Evolutionary conservation across 2,888 invertebrate genomes (phyloP), one percentile per base, ranked within the genome.

Genomic region (Cacoxenus indagator): DNA sequence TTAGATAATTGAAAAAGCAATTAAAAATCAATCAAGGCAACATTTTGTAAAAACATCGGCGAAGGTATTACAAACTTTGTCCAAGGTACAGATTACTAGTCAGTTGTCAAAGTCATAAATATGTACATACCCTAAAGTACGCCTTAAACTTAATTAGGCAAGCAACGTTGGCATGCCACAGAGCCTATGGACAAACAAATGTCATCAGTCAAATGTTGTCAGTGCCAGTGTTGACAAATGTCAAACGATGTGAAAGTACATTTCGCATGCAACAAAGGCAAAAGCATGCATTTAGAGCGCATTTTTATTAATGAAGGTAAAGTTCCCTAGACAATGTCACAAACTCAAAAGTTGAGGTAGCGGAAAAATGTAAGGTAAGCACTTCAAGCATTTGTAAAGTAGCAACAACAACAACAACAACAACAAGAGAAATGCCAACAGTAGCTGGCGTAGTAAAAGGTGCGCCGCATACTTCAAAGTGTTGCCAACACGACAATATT

Each of bases 91-190:
- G n/a, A n/a, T n/a, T n/a, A n/a, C n/a, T n/a, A n/a, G n/a, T n/a
- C n/a, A n/a, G n/a, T n/a, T n/a, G n/a, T 37, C 37, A 37, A 37
- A 37, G 37, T 37, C 37, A 37, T 37, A 51, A 19, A 22, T 51
- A 31, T 17, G 29, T 22, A 22, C 22, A 22, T 6, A 14, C 61
- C 48, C 67, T 61, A 61, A 67, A 29, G 57, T 43, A 37, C 29
- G 59, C 67, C 59, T 46, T 6, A 67, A 67, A 67, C 67, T 67
- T 67, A 67, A 67, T 67, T 67, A 67, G 67, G 67, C 67, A 61
- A n/a, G 61, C 61, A 17, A 17, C 24, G 61, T 37, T 61, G 59
- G 22, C 61, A 45, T 62, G 61, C 43, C 61, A 11, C 45, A 62
- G 29, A 9, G 26, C 55, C 55, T 55, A 27, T 11, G 24, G 24